Base-by-base conservation (phyloP, 2,797 vertebrate species). In the Lithobates pipiens region DNA sequence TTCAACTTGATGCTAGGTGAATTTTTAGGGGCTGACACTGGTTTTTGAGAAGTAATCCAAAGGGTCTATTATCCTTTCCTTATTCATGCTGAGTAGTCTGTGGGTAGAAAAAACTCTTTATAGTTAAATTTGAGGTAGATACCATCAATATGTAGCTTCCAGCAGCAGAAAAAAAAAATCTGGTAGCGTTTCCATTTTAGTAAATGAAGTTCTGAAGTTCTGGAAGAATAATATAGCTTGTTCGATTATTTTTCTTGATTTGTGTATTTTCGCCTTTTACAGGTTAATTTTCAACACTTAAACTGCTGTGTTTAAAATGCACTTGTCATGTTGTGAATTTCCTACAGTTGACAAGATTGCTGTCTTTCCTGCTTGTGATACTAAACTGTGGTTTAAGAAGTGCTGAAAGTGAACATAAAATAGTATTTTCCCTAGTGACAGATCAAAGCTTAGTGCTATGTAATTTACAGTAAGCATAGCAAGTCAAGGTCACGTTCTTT, bases 401-500 rank as follows among this genome's bases (percentile, higher is more conserved):
- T 50, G 73, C 34, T 76, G 25, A 34, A 78, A 65, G 39, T 72
- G 57, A 73, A 74, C 27, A 85, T 79, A 39, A 74, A 85, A 85
- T 46, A 79, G n/a, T 7, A 34, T 85, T 69, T 79, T 72, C 46
- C 29, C 57, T 9, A 68, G 70, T 67, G 69, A 77, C 70, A 85
- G 77, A 74, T 85, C 39, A 79, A 75, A 85, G 76, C 70, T 77
- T 70, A 85, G 39, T 46, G 46, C 68, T 65, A 73, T 74, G 25
- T 73, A 65, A 73, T 79, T 46, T 74, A 71, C 67, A 80, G 67
- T 80, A 85, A 34, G 23, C 76, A 72, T 65, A 79, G 36, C 34
- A 85, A 78, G 83, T 65, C 83, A 79, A 79, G 83, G 54, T 78
- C 69, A 85, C 18, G 54, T 70, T 67, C 70, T 78, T 73, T 46